Evolutionary conservation across 92 coral and sea anemone genomes (phyloP), one percentile per base, ranked within the genome.

Genomic region (Heteractis magnifica): DNA sequence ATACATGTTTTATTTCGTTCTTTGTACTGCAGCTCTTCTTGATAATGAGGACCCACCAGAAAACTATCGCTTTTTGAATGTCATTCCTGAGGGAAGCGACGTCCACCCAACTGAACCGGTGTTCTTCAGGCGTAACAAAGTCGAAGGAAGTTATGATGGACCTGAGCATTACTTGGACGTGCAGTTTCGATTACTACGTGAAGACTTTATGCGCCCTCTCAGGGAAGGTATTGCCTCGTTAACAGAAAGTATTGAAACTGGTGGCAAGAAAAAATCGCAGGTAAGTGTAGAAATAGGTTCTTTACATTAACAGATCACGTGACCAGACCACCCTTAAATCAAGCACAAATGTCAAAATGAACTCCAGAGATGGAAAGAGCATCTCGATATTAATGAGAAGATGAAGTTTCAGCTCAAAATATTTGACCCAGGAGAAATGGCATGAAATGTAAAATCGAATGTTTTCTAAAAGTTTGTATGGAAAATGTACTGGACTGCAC

Each of bases 161-260:
- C 81, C 91, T 12, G 93, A 91, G 44, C 98, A 95, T 70, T 95
- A 95, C 86, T 78, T 95, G 77, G 98, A 95, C 85, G 98, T 95
- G 49, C 98, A 95, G 89, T 95, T 95, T 77, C 90, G 98, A 52
- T 91, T 95, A 52, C 89, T 95, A 72, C 92, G 98, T 8, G 98
- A 95, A 77, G 98, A 95, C 82, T 95, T 95, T 65, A 87, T 95
- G 0, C 85, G 97, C 49, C 98, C 98, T 14, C 88, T 95, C 18
- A 88, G 98, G 10, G 94, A 95, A 44, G 98, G 98, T 5, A 93
- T 95, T 56, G 75, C 84, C 10, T 77, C 90, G 72, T 75, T 93
- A 13, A 78, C 91, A 60, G 84, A 81, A 65, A 76, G 44, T 26
- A 81, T 19, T 41, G 84, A 77, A 9, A 49, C 62, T 10, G 50